Percentiles rank a stretch among this genome's conserved stretches.
Conservation (phyloP, 2,888 invertebrate species). For the Synanthedon myopaeformis region DNA sequence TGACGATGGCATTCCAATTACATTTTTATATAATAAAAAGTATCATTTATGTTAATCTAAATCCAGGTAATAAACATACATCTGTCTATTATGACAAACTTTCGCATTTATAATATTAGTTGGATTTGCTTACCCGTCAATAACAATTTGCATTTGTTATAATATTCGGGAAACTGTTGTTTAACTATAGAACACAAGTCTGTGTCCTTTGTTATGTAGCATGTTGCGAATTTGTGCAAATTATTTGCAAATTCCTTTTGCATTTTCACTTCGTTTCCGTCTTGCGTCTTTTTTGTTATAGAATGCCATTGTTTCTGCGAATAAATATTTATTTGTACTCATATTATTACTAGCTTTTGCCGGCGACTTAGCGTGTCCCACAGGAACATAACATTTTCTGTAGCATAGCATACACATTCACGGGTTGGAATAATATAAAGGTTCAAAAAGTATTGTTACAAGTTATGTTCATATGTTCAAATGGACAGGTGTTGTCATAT, state of each 20-base stretch:
- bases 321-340: not conserved
- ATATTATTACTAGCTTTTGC: no score
- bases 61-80: no score
- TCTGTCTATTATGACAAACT: no score
- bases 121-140: constrained; percentile 48
- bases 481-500: no score
- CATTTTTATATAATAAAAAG: no score
- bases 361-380: no score
- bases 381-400: not conserved
- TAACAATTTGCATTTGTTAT: constrained; percentile 45
- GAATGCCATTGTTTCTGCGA: constrained; percentile 71
- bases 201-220: constrained; percentile 71
- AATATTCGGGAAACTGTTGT: constrained; percentile 57
- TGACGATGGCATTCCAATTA: no score
- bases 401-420: no score
- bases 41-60: no score
- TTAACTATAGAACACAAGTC: constrained; percentile 62
- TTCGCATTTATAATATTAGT: not conserved
- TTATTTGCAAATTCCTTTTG: constrained; percentile 14
- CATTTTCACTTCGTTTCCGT: constrained; percentile 18
- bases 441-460: no score
- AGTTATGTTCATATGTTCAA: no score
- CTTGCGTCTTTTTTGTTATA: constrained; percentile 54
- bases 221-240: constrained; percentile 73
- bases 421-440: no score